Base-by-base conservation (phyloP, 2,113 vertebrate genomes). In the Hydrolagus affinis region DNA sequence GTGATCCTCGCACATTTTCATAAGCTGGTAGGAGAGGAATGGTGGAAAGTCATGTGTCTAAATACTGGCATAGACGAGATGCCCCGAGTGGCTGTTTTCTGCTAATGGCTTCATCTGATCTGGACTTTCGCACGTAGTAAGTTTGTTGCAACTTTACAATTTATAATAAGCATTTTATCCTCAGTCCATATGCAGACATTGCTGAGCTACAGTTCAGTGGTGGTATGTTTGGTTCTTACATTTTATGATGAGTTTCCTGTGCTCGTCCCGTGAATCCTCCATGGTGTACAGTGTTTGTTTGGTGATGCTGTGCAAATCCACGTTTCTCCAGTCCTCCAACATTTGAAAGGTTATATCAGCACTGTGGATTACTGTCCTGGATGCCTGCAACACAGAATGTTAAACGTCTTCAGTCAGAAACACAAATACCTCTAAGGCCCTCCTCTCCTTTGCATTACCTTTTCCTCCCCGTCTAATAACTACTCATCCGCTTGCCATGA, bases 331-430 rank as follows among this genome's bases (percentile, higher is more conserved):
- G 94, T 99, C 98, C 89, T 99, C 98, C 91, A 99, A 93, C 98
- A 99, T 99, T 91, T 99, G 98, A 91, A 98, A 98, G 0, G 98
- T 98, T 93, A 99, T 99, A 93, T 99, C 98, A 30, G 96, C 95
- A n/a, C 97, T 99, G 94, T 99, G 97, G 94, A 99, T 99, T 90
- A 99, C 98, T 0, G 98, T 99, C 88, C 97, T 94, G 21, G 98
- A 99, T 0, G 98, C 98, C 98, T 99, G 72, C 91, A 93, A 90
- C 87, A 8, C n/a, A 12, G 66, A 32, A 83, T 0, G 25, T 9
- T 25, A 83, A 28, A 6, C 6, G 32, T 75, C 14, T 11, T 83
- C 21, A 83, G n/a, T 66, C 23, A 2, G 30, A 11, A 21, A 69
- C 1, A 69, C 15, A 69, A 69, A 7, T 69, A 15, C 17, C 66